These are phyloP conservation scores for Zygothrica quintamaculata DNA, from an alignment of 2,888 invertebrate genomes.

Conservation along the genomic window DNA sequence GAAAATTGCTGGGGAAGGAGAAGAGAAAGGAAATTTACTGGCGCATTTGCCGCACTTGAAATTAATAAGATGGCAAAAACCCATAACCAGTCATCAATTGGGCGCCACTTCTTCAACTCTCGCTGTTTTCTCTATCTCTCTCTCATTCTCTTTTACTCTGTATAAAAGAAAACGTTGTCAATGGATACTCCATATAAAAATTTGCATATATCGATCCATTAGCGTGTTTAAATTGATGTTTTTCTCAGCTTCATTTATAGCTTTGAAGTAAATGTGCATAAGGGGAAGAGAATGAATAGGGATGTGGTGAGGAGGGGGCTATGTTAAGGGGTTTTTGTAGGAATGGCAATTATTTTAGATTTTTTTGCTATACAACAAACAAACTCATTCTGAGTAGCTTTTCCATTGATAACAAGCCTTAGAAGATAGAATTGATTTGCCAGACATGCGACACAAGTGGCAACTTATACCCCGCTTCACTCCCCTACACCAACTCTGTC, in stretches of 20 bases:
- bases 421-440: slow-evolving; percentile 39
- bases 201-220: slow-evolving; percentile 60
- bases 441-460: slow-evolving; percentile 1
- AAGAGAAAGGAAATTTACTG: slow-evolving; percentile 33
- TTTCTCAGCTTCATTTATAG: slow-evolving; percentile 2
- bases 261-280: not conserved
- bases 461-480: not conserved
- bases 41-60: slow-evolving; percentile 62
- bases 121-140: not conserved
- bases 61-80: slow-evolving; percentile 56
- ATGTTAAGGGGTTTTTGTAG: slow-evolving; percentile 54
- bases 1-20: too few relatives aligned
- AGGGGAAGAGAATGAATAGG: not conserved
- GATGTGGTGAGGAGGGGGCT: slow-evolving; percentile 3
- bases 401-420: slow-evolving; percentile 55
- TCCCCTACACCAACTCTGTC: not conserved
- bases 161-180: too few relatives aligned
- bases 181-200: slow-evolving; percentile 39
- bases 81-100: slow-evolving; percentile 57
- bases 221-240: slow-evolving; percentile 28
- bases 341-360: slow-evolving; percentile 53
- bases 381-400: slow-evolving; percentile 20
- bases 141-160: too few relatives aligned
- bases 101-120: slow-evolving; percentile 23
- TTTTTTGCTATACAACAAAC: slow-evolving; percentile 12